These are phyloP conservation scores for Mormyrus lacerda DNA, from an alignment of 2,113 vertebrate genomes.

Conservation along the genomic window DNA sequence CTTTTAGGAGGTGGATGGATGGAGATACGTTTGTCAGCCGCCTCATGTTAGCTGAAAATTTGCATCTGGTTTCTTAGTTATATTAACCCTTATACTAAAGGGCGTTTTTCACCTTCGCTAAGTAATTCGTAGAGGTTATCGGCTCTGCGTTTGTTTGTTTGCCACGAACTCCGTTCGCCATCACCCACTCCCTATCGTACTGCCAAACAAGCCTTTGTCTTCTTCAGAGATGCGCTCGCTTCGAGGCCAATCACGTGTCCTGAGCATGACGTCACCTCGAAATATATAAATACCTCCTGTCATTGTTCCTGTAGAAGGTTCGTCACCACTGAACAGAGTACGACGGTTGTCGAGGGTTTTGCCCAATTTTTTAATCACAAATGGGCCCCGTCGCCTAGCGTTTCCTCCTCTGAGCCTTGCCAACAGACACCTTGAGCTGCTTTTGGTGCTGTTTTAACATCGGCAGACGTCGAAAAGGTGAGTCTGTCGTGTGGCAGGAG, in stretches of 20 bases:
- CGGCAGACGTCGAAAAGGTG: slow-evolving; percentile 35
- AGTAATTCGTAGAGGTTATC: not conserved
- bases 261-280: not conserved
- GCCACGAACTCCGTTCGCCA: not conserved
- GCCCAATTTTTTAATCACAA: slow-evolving; percentile 27
- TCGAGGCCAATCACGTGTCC: not conserved
- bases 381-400: slow-evolving; percentile 59
- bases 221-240: not conserved
- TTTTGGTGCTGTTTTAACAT: slow-evolving; percentile 34
- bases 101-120: not conserved
- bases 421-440: slow-evolving; percentile 32
- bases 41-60: not conserved
- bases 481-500: not conserved
- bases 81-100: not conserved
- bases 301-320: not conserved
- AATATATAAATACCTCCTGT: slow-evolving; percentile 16
- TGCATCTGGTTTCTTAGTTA: not conserved
- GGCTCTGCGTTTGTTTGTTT: not conserved
- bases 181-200: not conserved
- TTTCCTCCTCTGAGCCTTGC: slow-evolving; percentile 30
- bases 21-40: not conserved
- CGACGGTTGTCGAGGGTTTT: slow-evolving; percentile 18
- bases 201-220: not conserved
- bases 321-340: not conserved
- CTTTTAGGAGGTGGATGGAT: no score